Percentiles rank a stretch among this genome's conserved stretches.
phyloP scores from a whole-genome alignment of 1,140 invertebrate genomes.

The Marisa cornuarietis region DNA sequence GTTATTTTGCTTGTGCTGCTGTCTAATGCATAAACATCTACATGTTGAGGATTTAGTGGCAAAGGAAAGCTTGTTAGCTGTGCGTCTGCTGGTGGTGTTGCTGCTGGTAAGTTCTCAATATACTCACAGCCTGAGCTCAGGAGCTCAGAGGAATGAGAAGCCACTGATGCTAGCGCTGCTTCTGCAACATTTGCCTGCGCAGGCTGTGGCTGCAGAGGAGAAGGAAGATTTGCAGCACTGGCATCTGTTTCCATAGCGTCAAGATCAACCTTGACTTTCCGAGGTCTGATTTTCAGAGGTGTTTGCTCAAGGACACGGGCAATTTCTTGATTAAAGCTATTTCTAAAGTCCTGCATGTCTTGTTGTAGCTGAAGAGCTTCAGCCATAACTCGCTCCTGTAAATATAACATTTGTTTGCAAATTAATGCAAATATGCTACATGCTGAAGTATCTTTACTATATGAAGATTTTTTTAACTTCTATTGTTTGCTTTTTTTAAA shows the following conservation, averaged over 20 bases:
- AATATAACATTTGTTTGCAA: neutral
- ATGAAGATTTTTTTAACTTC: too few species aligned
- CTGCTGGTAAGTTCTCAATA: too few species aligned
- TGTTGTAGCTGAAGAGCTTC: conserved; percentile 72
- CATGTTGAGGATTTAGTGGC: too few species aligned
- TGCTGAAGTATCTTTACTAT: too few species aligned
- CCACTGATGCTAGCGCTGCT: too few species aligned
- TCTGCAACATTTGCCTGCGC: neutral
- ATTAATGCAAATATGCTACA: neutral
- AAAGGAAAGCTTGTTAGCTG: too few species aligned
- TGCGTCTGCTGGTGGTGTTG: too few species aligned
- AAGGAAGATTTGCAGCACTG: conserved; percentile 46
- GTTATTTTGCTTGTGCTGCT: too few species aligned
- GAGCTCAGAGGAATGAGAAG: too few species aligned
- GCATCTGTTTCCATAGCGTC: conserved; percentile 51
- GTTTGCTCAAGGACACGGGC: conserved; percentile 48
- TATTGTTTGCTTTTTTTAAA: too few species aligned
- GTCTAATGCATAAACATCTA: too few species aligned
- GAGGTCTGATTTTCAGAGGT: conserved; percentile 58
- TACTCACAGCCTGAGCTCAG: too few species aligned
- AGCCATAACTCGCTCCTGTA: conserved; percentile 70
- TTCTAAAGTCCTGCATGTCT: conserved; percentile 76
- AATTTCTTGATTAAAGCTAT: conserved; percentile 59
- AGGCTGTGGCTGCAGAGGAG: conserved; percentile 50
- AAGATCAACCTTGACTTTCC: conserved; percentile 63